A percentile compares a stretch with the other conserved stretches of the same genome.
Conservation (phyloP, 1,140 invertebrate genomes). For the Cherax destructor region DNA sequence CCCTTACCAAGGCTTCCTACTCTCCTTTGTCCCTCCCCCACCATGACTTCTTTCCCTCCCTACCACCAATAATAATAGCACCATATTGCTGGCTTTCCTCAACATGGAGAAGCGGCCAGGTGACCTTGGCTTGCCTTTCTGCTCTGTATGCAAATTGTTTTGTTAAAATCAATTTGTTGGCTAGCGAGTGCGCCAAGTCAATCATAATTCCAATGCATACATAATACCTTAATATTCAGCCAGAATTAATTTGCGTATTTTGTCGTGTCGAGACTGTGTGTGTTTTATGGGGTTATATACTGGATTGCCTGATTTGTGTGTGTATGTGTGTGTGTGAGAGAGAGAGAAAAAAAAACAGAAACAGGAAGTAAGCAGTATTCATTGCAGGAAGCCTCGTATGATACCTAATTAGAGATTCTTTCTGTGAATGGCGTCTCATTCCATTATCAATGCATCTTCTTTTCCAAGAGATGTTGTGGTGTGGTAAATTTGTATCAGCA, state of each 20-base stretch:
- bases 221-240: conserved; percentile 9
- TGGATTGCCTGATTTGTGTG: too few relatives aligned
- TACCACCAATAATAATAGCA: background rate
- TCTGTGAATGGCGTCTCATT: too few relatives aligned
- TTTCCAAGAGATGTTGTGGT: too few relatives aligned
- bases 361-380: too few relatives aligned
- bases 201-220: conserved; percentile 16
- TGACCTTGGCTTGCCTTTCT: background rate
- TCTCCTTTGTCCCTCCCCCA: background rate
- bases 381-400: too few relatives aligned
- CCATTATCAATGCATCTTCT: too few relatives aligned
- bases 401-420: too few relatives aligned
- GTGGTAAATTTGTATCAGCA: too few relatives aligned
- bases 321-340: too few relatives aligned
- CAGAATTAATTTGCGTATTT: background rate
- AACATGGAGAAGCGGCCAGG: background rate
- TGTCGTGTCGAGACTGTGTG: background rate
- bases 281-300: too few relatives aligned
- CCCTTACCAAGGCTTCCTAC: background rate
- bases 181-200: background rate
- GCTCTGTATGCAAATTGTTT: conserved; percentile 1
- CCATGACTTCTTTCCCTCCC: too few relatives aligned
- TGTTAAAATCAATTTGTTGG: conserved; percentile 4
- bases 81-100: background rate
- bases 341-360: too few relatives aligned